Evolutionary conservation across 2,113 vertebrate genomes (phyloP), one percentile per base, ranked within the genome.

Genomic region (Odocoileus virginianus): DNA sequence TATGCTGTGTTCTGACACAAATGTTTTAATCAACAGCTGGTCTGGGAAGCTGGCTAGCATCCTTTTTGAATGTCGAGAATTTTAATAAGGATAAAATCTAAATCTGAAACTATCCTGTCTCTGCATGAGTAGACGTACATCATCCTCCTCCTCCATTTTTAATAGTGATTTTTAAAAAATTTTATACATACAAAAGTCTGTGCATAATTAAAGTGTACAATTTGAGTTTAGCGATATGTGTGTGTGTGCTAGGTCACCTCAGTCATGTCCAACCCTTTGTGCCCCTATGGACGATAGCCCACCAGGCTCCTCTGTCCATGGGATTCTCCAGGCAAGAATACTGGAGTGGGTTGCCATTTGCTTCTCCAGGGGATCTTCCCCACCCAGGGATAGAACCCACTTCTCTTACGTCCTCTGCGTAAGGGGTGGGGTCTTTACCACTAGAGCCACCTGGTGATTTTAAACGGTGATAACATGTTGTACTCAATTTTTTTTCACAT

Each of bases 231-330:
- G 40, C 27, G 40, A 57, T 27, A 85, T 47, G 5, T 71, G n/a
- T 19, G 19, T 21, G 64, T 2, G 0, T 71, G 67, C n/a, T 71
- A 36, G n/a, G 67, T 36, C 5, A 1, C n/a, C 23, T 71, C n/a
- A 23, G n/a, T 71, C 5, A 40, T 6, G 19, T 71, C 67, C 10
- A 23, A 71, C 67, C 67, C 67, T 71, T 71, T 71, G 9, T 0
- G 0, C 36, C 10, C 11, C 67, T 12, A 12, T 0, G 5, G 67
- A 71, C 19, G 11, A 19, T 0, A 71, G 64, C 67, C 17, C 67
- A 40, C n/a, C n/a, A 71, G 67, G n/a, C n/a, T 71, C 64, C 64
- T 36, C 67, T 71, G 67, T 40, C 19, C 19, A 40, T 23, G 67
- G n/a, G 67, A 40, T 21, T 71, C 10, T 0, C 67, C 19, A 23